phyloP scores from a whole-genome alignment of 1,140 invertebrate genomes.

The Drosophila obscura region DNA sequence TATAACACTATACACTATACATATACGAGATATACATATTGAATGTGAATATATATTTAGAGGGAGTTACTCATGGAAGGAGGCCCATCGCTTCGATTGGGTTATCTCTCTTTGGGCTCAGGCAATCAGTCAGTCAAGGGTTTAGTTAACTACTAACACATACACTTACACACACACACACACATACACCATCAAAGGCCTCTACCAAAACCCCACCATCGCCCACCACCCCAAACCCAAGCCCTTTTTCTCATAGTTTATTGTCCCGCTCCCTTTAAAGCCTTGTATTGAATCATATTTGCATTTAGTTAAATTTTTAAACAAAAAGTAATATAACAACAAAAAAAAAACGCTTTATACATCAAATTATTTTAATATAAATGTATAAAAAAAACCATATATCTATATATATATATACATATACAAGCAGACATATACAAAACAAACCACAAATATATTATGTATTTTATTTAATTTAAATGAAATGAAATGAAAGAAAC shows the following conservation, averaged over 20 bases:
- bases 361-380: not conserved
- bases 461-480: slow-evolving; percentile 60
- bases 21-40: slow-evolving; percentile 76
- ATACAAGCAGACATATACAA: slow-evolving; percentile 71
- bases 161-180: slow-evolving; percentile 16
- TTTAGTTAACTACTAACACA: slow-evolving; percentile 43
- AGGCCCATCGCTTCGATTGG: slow-evolving; percentile 6
- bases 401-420: slow-evolving; percentile 79
- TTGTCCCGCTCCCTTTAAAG: slow-evolving; percentile 30
- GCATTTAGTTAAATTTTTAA: slow-evolving; percentile 75
- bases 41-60: slow-evolving; percentile 41
- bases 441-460: slow-evolving; percentile 52
- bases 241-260: slow-evolving; percentile 37
- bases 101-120: slow-evolving; percentile 24
- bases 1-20: slow-evolving; percentile 66
- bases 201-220: slow-evolving; percentile 24
- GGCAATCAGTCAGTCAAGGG: slow-evolving; percentile 49
- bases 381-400: slow-evolving; percentile 43
- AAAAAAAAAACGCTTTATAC: slow-evolving; percentile 4
- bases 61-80: slow-evolving; percentile 13
- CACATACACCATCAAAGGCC: slow-evolving; percentile 50
- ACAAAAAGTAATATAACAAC: slow-evolving; percentile 36
- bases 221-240: slow-evolving; percentile 20
- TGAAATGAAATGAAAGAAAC: slow-evolving; percentile 15
- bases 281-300: slow-evolving; percentile 62